These are phyloP conservation scores for Myotis yumanensis DNA, from an alignment of 2,113 vertebrate genomes.

Conservation along the genomic window DNA sequence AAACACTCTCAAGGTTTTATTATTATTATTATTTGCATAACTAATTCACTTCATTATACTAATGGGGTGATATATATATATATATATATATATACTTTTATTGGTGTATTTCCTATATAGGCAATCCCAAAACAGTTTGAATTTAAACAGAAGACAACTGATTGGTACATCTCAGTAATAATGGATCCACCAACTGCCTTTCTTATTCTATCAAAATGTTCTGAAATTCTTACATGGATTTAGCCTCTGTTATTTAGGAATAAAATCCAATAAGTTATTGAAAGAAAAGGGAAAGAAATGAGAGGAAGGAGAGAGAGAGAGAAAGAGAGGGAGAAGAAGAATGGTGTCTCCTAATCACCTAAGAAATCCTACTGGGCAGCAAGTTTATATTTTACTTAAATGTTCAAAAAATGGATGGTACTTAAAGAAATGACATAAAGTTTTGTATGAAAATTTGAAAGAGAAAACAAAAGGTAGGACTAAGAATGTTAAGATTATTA, in stretches of 20 bases:
- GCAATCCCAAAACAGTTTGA: neutral
- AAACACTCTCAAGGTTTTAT: neutral
- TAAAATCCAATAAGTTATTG: neutral
- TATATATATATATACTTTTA: neutral
- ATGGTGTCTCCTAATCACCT: neutral
- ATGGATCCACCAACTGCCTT: neutral
- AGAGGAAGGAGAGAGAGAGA: neutral
- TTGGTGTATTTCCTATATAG: neutral
- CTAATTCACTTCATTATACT: no score
- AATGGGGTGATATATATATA: neutral
- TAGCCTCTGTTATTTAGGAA: neutral
- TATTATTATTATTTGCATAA: no score
- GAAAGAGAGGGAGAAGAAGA: neutral
- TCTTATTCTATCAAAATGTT: neutral
- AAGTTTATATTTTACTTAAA: neutral
- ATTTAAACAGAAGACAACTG: neutral
- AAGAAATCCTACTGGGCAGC: neutral
- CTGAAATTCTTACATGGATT: neutral
- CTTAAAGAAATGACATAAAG: neutral
- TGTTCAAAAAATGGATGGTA: neutral
- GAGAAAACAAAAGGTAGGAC: neutral
- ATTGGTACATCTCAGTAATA: neutral
- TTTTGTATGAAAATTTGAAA: conserved; percentile 15
- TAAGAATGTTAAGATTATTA: neutral
- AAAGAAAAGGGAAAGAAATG: neutral